A percentile compares a stretch with the other conserved stretches of the same genome.
These are phyloP conservation scores for Drosophila tristis DNA, from an alignment of 1,140 invertebrate genomes.

Conservation along the genomic window DNA sequence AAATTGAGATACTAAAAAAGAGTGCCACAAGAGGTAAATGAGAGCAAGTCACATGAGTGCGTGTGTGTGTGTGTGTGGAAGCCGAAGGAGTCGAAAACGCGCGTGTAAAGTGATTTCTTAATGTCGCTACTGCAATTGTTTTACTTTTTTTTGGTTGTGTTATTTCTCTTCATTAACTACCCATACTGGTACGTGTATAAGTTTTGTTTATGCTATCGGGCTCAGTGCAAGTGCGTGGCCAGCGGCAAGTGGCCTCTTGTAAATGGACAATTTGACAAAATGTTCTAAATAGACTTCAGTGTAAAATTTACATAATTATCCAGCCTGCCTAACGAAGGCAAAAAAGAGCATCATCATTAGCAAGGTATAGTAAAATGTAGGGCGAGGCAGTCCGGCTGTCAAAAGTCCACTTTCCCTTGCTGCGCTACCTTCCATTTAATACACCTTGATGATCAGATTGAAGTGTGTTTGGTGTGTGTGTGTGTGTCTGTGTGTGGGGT, in stretches of 20 bases:
- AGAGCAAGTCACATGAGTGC: too few species aligned
- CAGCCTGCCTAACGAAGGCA: not conserved
- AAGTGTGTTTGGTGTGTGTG: slow-evolving; percentile 7
- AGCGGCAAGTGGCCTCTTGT: too few species aligned
- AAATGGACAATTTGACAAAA: not conserved
- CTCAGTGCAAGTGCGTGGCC: not conserved
- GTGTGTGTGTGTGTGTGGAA: too few species aligned
- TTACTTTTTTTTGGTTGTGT: not conserved
- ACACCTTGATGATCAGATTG: slow-evolving; percentile 21
- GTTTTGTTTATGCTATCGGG: too few species aligned
- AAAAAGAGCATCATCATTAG: slow-evolving; percentile 6
- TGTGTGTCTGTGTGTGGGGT: not conserved
- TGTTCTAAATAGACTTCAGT: not conserved
- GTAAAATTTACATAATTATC: slow-evolving; percentile 7
- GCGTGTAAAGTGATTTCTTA: too few species aligned
- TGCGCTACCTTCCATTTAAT: too few species aligned
- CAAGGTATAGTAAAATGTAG: not conserved
- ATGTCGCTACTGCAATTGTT: not conserved
- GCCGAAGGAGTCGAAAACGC: too few species aligned
- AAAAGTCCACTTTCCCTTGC: too few species aligned
- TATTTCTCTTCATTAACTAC: not conserved
- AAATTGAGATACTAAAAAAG: too few species aligned
- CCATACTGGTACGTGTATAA: too few species aligned
- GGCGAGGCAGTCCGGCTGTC: too few species aligned
- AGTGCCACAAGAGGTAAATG: too few species aligned